phyloP scores from a whole-genome alignment of 2,113 vertebrate genomes.

The Conger conger region DNA sequence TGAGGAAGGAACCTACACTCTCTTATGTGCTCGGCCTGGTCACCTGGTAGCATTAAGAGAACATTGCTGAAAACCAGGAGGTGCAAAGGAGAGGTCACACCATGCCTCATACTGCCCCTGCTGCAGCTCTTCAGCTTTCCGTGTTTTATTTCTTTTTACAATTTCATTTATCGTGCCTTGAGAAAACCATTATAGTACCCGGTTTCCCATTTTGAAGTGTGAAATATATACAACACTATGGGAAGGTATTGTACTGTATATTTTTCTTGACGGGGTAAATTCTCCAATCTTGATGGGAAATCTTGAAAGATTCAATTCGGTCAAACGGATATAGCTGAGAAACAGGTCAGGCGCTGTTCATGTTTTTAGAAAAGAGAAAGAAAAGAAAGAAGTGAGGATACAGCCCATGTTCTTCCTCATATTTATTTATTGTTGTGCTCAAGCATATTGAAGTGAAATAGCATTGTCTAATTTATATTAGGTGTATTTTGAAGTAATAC shows the following conservation, averaged over 20 bases:
- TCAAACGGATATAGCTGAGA: not conserved
- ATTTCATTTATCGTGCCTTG: not conserved
- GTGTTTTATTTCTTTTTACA: not conserved
- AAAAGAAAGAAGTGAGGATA: no score
- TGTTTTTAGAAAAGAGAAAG: not conserved
- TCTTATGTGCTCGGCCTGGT: no score
- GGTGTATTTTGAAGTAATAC: no score
- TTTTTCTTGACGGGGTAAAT: not conserved
- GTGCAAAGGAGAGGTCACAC: no score
- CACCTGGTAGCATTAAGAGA: not conserved
- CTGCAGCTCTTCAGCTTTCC: not conserved
- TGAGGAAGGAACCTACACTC: no score
- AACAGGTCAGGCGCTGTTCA: not conserved
- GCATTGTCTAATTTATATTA: not conserved
- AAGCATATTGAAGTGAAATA: not conserved
- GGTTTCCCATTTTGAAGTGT: not conserved
- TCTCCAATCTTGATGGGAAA: not conserved
- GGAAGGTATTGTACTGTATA: conserved; percentile 2
- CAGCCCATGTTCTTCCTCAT: not conserved
- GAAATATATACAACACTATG: not conserved
- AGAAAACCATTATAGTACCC: not conserved
- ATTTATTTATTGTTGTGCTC: not conserved
- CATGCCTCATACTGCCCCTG: not conserved
- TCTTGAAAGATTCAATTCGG: not conserved
- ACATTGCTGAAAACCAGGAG: not conserved